These are phyloP conservation scores for Julus scanicus DNA, from an alignment of 2,888 invertebrate genomes.

Conservation along the genomic window DNA sequence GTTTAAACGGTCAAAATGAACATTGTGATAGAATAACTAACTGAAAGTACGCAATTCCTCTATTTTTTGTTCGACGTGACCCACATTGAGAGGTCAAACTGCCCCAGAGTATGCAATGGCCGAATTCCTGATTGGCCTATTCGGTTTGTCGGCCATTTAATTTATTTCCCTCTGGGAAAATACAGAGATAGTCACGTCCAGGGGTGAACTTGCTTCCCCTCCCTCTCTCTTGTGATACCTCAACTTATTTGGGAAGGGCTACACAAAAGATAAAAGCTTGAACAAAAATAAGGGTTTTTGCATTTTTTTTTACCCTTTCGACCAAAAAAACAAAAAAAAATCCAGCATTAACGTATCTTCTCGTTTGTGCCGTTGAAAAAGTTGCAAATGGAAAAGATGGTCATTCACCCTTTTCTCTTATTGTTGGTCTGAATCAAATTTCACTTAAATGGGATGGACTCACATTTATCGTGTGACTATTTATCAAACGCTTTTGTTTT, in stretches of 20 bases:
- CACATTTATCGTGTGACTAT: neutral
- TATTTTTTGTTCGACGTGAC: neutral
- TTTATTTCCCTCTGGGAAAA: neutral
- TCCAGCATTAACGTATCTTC: neutral
- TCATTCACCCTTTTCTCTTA: constrained; percentile 2
- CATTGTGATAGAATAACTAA: neutral
- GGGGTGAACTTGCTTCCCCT: neutral
- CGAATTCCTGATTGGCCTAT: neutral
- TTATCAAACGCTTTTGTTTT: neutral
- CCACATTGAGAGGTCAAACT: neutral
- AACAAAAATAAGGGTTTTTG: neutral
- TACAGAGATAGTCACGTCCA: neutral
- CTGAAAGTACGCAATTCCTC: neutral
- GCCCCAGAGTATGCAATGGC: neutral
- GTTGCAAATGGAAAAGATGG: neutral
- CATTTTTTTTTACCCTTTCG: neutral
- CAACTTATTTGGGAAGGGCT: neutral
- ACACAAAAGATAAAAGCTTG: neutral
- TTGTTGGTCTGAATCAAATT: neutral
- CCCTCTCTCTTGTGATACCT: neutral
- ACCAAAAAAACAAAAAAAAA: neutral
- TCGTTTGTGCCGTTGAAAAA: neutral
- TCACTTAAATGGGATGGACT: neutral
- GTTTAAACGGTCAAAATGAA: neutral
- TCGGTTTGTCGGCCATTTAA: neutral